Percentiles rank a stretch among this genome's conserved stretches.
Evolutionary conservation across 2,888 invertebrate species (phyloP).

Genomic region (Chrysotoxum bicinctum): DNA sequence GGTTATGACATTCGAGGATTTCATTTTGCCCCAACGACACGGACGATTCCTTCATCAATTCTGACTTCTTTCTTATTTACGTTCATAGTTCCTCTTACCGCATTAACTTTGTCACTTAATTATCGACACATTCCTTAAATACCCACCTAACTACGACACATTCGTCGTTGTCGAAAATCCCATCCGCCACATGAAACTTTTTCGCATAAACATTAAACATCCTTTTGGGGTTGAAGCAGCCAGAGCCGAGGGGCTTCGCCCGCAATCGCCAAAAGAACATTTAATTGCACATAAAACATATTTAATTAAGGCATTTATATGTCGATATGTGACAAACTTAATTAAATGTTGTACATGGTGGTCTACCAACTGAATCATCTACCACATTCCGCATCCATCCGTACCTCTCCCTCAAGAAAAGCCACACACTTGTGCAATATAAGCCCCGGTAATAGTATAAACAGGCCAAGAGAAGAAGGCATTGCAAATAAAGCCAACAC

Average conservation of each 20-base stretch:
- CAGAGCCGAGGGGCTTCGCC: no score
- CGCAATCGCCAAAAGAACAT: conserved; percentile 59
- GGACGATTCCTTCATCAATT: conserved; percentile 3
- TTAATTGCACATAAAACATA: conserved; percentile 73
- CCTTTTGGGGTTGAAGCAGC: not conserved
- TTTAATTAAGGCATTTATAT: conserved; percentile 73
- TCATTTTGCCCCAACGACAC: not conserved
- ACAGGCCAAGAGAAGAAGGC: conserved; percentile 14
- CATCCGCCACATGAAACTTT: conserved; percentile 5
- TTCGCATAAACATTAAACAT: conserved; percentile 14
- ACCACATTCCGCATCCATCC: conserved; percentile 11
- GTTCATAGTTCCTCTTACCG: not conserved
- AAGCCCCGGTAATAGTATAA: conserved; percentile 37
- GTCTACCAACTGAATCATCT: conserved; percentile 59
- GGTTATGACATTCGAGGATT: not conserved
- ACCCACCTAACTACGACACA: not conserved
- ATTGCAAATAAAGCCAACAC: conserved; percentile 15
- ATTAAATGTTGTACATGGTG: conserved; percentile 72
- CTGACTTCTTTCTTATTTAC: not conserved
- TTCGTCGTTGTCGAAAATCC: not conserved
- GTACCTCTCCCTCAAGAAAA: conserved; percentile 21
- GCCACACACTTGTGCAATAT: conserved; percentile 60
- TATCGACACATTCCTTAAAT: conserved; percentile 31
- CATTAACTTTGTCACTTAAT: conserved; percentile 36
- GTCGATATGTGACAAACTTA: conserved; percentile 71